These are phyloP conservation scores for Pristionchus entomophagus DNA, from an alignment of 2,888 invertebrate genomes.

Conservation along the genomic window DNA sequence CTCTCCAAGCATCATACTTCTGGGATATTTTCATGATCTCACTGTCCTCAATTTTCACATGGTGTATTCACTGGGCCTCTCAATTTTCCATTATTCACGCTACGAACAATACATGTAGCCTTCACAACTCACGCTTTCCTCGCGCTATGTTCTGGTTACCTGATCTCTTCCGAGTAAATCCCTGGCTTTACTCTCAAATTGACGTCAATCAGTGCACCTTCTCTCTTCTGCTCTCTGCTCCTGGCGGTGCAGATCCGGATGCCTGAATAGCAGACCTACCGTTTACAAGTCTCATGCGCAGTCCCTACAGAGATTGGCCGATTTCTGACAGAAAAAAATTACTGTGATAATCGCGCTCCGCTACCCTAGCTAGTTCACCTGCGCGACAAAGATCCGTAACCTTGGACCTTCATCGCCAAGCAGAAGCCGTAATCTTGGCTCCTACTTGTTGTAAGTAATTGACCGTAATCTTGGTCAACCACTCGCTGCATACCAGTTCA, in stretches of 20 bases:
- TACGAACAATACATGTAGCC: no score
- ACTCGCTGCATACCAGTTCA: neutral
- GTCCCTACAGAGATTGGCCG: neutral
- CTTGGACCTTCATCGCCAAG: neutral
- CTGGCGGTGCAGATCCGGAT: neutral
- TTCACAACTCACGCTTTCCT: no score
- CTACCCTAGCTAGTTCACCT: neutral
- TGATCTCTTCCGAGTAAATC: no score
- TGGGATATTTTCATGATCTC: no score
- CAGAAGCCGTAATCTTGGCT: slow-evolving; percentile 5
- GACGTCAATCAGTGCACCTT: no score
- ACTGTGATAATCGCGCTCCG: neutral
- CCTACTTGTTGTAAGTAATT: neutral
- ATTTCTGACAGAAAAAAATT: neutral
- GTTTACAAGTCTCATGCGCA: neutral
- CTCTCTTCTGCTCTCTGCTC: no score
- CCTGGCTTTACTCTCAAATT: no score
- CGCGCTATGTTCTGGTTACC: no score
- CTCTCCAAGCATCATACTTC: no score
- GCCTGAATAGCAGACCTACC: neutral
- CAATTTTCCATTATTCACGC: no score
- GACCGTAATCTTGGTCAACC: slow-evolving; percentile 5
- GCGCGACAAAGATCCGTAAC: neutral
- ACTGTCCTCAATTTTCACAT: no score
- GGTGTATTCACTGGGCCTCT: no score